These are phyloP conservation scores for Xestobium rufovillosum DNA, from an alignment of 2,888 invertebrate species.

Conservation along the genomic window DNA sequence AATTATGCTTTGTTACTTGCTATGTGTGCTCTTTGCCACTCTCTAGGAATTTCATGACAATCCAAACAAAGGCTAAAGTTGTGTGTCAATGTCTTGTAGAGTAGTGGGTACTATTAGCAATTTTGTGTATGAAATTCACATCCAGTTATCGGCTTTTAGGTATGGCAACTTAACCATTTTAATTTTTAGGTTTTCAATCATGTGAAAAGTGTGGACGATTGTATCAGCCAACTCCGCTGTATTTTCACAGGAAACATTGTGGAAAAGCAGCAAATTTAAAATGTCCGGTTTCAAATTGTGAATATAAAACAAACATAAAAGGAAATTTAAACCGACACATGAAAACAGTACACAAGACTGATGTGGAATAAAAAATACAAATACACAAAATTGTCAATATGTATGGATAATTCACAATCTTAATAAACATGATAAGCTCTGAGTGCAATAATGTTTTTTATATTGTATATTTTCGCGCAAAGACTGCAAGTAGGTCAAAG, in stretches of 20 bases:
- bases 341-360: not conserved
- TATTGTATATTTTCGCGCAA: not conserved
- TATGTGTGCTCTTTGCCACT: no score
- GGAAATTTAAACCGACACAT: not conserved
- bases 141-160: no score
- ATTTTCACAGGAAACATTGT: not conserved
- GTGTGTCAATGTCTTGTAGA: no score
- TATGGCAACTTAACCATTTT: no score
- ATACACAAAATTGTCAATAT: constrained; percentile 1
- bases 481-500: not conserved
- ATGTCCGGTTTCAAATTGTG: not conserved
- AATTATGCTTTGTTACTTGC: no score
- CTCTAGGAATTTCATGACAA: no score
- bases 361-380: constrained; percentile 2
- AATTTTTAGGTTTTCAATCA: no score
- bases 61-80: no score
- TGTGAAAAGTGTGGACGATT: constrained; percentile 1
- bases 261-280: not conserved
- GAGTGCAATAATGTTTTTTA: not conserved
- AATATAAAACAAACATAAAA: not conserved
- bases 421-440: constrained; percentile 1
- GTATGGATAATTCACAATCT: not conserved
- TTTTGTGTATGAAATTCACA: no score
- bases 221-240: no score
- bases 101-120: no score